A percentile compares a stretch with the other conserved stretches of the same genome.
phyloP scores from a whole-genome alignment of 2,113 vertebrate species.

The Lagopus leucura region DNA sequence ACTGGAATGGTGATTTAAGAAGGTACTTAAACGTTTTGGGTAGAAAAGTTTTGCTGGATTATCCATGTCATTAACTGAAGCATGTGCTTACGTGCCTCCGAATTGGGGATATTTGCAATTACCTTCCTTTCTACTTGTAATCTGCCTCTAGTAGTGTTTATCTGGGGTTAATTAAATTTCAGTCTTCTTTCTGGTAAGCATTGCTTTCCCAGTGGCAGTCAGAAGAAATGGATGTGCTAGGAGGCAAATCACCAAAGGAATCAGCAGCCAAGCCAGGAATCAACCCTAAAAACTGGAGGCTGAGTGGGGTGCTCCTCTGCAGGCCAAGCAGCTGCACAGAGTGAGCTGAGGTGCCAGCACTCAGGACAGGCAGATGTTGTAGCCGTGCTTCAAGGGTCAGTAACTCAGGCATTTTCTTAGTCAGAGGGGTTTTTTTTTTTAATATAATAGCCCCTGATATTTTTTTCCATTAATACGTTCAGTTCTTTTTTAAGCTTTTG shows the following conservation, averaged over 20 bases:
- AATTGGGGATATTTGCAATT: neutral
- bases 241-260: accelerated
- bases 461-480: neutral
- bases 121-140: neutral
- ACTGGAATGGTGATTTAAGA: neutral
- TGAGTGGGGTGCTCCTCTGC: accelerated
- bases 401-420: neutral
- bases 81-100: neutral
- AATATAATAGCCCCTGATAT: neutral
- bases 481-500: neutral
- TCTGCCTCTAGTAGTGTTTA: neutral
- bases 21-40: neutral
- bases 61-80: neutral
- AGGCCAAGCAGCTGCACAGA: neutral
- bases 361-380: accelerated
- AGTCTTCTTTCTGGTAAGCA: neutral
- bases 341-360: neutral
- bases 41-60: neutral
- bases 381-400: accelerated
- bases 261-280: neutral
- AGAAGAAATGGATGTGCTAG: neutral
- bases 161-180: neutral
- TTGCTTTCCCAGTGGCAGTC: neutral
- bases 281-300: accelerated
- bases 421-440: neutral